Conservation (phyloP, 2,113 vertebrate genomes). For the Zapornia atra region DNA sequence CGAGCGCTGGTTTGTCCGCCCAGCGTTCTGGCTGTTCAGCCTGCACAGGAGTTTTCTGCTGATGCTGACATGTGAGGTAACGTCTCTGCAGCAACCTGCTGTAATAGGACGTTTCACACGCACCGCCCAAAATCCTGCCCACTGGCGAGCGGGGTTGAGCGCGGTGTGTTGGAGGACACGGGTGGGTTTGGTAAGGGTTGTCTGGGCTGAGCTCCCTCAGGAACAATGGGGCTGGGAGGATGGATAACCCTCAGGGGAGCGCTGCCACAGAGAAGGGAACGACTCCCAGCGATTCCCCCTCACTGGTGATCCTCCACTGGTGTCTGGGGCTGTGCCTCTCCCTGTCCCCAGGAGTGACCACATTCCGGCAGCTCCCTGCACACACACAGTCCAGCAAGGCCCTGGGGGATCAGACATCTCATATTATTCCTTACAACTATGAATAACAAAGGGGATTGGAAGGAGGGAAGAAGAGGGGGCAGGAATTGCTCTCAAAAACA, state of each 20-base stretch:
- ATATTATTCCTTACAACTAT: not conserved
- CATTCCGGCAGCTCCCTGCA: not conserved
- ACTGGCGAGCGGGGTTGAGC: not conserved
- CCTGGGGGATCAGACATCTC: not conserved
- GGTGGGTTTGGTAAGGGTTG: not conserved
- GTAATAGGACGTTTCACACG: not conserved
- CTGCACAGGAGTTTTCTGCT: not conserved
- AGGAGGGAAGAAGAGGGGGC: not conserved
- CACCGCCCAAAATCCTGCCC: not conserved
- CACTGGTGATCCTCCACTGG: not conserved
- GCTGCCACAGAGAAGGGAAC: not conserved
- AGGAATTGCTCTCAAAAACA: not conserved
- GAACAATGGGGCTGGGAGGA: not conserved
- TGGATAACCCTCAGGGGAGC: not conserved
- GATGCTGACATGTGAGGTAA: slow-evolving; percentile 32
- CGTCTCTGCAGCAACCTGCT: slow-evolving; percentile 40
- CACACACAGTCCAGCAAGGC: not conserved
- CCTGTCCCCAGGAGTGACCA: not conserved
- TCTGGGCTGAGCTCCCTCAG: not conserved
- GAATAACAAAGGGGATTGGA: not conserved
- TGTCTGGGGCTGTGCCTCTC: not conserved
- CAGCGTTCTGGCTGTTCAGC: slow-evolving; percentile 18
- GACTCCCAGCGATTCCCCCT: not conserved
- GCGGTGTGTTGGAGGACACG: not conserved
- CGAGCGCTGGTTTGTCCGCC: not conserved